Evolutionary conservation across 2,888 invertebrate genomes (phyloP).

Genomic region (Dryadula phaetusa): DNA sequence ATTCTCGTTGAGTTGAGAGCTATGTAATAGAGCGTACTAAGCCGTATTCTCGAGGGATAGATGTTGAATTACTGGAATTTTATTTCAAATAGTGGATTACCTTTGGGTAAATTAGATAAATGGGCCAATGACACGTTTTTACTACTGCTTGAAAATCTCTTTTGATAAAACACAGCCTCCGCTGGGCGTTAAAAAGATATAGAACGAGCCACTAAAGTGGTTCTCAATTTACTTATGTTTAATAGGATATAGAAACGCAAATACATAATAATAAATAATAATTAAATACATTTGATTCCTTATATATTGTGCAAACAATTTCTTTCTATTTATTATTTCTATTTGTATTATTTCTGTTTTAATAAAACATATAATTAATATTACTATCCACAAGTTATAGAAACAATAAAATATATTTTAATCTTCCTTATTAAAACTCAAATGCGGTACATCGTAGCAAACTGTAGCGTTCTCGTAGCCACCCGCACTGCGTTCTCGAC

Average conservation of each 20-base stretch:
- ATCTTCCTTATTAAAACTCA: slow-evolving; percentile 23
- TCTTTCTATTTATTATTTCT: neutral
- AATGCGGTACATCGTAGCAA: slow-evolving; percentile 41
- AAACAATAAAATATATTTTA: neutral
- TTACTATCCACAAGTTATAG: neutral
- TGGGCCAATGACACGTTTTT: slow-evolving; percentile 41
- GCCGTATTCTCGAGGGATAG: slow-evolving; percentile 40
- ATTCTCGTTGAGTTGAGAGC: slow-evolving; percentile 40
- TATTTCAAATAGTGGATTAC: slow-evolving; percentile 48
- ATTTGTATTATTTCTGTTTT: too few relatives aligned
- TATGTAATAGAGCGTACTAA: slow-evolving; percentile 41
- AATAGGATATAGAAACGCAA: neutral
- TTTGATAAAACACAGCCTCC: slow-evolving; percentile 38
- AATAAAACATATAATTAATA: too few relatives aligned
- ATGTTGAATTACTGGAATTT: slow-evolving; percentile 46
- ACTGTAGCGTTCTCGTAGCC: slow-evolving; percentile 51
- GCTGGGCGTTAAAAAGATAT: slow-evolving; percentile 38
- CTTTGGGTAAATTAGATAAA: slow-evolving; percentile 48
- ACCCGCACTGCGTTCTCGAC: slow-evolving; percentile 71
- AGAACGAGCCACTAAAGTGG: slow-evolving; percentile 2
- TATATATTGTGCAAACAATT: neutral
- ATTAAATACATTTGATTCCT: too few relatives aligned
- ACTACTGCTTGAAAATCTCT: slow-evolving; percentile 40
- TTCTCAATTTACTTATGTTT: slow-evolving; percentile 5
- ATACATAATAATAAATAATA: too few relatives aligned